Percentiles rank a stretch among this genome's conserved stretches.
Conservation (phyloP, 2,888 invertebrate species). For the Sinhomidia bicolor region DNA sequence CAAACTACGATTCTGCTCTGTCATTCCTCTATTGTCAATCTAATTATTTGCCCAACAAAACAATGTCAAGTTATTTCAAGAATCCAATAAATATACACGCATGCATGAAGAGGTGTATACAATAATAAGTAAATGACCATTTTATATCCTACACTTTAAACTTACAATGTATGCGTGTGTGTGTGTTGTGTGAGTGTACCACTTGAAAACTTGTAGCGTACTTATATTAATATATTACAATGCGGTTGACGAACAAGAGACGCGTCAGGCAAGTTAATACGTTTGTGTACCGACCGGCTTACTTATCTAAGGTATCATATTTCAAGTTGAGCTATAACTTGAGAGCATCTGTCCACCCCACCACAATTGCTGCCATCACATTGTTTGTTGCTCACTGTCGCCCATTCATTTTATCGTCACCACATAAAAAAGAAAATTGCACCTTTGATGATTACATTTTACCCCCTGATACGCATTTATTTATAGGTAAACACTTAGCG, state of each 20-base stretch:
- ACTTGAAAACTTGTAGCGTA: conserved; percentile 12
- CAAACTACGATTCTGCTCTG: neutral
- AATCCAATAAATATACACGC: conserved; percentile 11
- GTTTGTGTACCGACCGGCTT: conserved; percentile 32
- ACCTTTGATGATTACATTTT: conserved; percentile 63
- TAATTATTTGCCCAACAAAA: conserved; percentile 5
- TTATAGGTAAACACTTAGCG: conserved; percentile 6
- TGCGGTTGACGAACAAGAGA: conserved; percentile 10
- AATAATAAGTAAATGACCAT: neutral
- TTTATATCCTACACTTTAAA: neutral
- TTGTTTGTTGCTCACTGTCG: conserved; percentile 54
- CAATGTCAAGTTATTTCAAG: conserved; percentile 42
- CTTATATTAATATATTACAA: too few relatives aligned
- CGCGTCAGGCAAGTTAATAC: neutral
- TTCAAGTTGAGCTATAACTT: conserved; percentile 61
- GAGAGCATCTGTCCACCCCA: conserved; percentile 60
- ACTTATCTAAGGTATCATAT: conserved; percentile 36
- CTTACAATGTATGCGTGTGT: neutral
- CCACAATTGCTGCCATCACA: conserved; percentile 47
- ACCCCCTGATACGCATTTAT: conserved; percentile 41
- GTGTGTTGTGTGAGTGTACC: neutral
- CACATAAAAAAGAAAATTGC: conserved; percentile 70
- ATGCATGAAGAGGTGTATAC: too few relatives aligned
- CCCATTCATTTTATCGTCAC: conserved; percentile 69
- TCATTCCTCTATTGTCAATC: conserved; percentile 5